phyloP scores from a whole-genome alignment of 2,888 invertebrate genomes.

The Tetanocera ferruginea region DNA sequence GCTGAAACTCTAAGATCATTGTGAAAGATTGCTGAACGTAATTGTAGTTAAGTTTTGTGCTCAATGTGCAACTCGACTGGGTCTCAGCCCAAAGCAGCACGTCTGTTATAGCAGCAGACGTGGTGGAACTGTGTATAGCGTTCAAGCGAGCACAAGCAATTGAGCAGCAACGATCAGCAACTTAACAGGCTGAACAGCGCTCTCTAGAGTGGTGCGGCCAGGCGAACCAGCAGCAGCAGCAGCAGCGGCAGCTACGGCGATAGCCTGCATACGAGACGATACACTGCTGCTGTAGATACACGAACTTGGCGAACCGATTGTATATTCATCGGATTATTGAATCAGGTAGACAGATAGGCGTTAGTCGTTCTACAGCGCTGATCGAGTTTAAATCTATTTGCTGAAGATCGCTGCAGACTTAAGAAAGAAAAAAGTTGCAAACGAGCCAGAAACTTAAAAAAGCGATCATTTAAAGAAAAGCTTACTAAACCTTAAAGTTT shows the following conservation, averaged over 20 bases:
- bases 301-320: constrained; percentile 9
- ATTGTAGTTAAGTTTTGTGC: no score
- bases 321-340: constrained; percentile 61
- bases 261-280: constrained; percentile 41
- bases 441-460: constrained; percentile 39
- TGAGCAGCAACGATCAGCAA: neutral
- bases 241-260: constrained; percentile 35
- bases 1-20: neutral
- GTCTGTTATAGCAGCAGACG: neutral
- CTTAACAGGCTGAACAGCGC: neutral
- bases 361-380: constrained; percentile 71
- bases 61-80: neutral
- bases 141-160: neutral
- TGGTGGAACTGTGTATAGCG: neutral
- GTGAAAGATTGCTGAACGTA: neutral
- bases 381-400: constrained; percentile 70
- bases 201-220: constrained; percentile 13
- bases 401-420: constrained; percentile 53
- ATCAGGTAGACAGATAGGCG: constrained; percentile 71
- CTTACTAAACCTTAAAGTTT: constrained; percentile 41
- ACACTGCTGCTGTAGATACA: constrained; percentile 18
- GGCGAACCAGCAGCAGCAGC: constrained; percentile 27
- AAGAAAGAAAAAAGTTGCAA: constrained; percentile 42
- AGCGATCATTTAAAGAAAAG: neutral
- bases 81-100: neutral